phyloP scores from a whole-genome alignment of 2,113 vertebrate species.

The Jacana jacana region DNA sequence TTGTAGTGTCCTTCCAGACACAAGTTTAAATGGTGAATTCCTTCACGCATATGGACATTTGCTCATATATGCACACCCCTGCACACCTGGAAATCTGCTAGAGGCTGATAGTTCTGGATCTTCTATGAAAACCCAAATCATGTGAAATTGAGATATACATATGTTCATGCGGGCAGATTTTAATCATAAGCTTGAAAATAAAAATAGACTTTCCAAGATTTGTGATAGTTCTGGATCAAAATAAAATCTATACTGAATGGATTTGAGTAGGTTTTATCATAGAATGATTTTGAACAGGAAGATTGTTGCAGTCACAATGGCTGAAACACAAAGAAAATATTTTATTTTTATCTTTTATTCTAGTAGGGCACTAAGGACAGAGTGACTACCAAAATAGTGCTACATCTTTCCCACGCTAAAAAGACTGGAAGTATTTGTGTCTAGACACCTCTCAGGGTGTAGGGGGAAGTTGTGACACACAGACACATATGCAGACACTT shows the following conservation, averaged over 20 bases:
- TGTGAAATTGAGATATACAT: not conserved
- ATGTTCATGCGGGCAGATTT: not conserved
- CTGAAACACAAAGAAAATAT: not conserved
- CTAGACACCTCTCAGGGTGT: not conserved
- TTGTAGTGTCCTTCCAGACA: not conserved
- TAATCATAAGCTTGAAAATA: not conserved
- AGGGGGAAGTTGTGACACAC: not conserved
- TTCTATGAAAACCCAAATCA: not conserved
- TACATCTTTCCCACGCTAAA: not conserved
- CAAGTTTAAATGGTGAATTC: not conserved
- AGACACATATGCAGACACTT: not conserved
- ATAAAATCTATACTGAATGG: not conserved
- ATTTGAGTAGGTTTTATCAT: not conserved
- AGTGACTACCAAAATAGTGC: not conserved
- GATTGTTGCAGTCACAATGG: not conserved
- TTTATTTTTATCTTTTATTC: not conserved
- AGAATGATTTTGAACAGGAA: not conserved
- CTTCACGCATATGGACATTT: rapidly evolving
- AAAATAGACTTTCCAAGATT: not conserved
- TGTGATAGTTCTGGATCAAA: not conserved
- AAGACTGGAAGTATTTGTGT: not conserved
- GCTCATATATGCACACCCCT: rapidly evolving
- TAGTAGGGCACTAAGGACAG: not conserved
- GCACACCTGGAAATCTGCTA: not conserved
- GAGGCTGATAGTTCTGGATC: not conserved